Percentiles rank a stretch among this genome's conserved stretches.
Evolutionary conservation across 2,113 vertebrate genomes (phyloP).

Genomic region (Cricetomys ansorgei): DNA sequence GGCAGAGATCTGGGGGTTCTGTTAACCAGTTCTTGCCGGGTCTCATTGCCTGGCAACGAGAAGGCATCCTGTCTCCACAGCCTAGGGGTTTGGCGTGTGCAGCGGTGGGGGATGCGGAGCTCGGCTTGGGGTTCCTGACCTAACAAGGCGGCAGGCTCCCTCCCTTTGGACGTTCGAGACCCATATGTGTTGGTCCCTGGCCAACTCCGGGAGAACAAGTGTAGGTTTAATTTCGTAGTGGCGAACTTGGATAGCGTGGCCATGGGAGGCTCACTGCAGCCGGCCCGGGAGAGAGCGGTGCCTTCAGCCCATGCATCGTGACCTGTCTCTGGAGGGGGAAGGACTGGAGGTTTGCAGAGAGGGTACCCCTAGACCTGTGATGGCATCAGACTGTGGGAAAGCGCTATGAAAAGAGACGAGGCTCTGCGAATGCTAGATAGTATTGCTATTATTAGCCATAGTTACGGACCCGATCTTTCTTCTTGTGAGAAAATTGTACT

Average conservation of each 20-base stretch:
- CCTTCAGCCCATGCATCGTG: neutral
- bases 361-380: neutral
- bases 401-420: constrained; percentile 18
- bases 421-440: constrained; percentile 1
- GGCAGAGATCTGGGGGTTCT: constrained; percentile 44
- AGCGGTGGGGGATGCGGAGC: no score
- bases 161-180: constrained; percentile 44
- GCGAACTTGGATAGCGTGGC: constrained; percentile 42
- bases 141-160: constrained; percentile 34
- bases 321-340: constrained; percentile 29
- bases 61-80: constrained; percentile 53
- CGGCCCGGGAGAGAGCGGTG: neutral
- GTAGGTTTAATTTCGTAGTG: constrained; percentile 26
- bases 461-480: neutral
- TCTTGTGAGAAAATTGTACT: constrained; percentile 47
- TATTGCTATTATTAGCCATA: constrained; percentile 36
- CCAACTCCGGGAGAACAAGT: constrained; percentile 56
- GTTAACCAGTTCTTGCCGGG: constrained; percentile 55
- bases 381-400: neutral
- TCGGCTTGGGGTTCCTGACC: constrained; percentile 47
- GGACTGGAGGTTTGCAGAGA: constrained; percentile 20
- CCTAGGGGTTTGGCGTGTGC: neutral
- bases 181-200: constrained; percentile 40
- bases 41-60: constrained; percentile 65
- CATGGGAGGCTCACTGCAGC: constrained; percentile 17